Conservation (phyloP, 2,797 vertebrate genomes). For the Antennarius maculatus region DNA sequence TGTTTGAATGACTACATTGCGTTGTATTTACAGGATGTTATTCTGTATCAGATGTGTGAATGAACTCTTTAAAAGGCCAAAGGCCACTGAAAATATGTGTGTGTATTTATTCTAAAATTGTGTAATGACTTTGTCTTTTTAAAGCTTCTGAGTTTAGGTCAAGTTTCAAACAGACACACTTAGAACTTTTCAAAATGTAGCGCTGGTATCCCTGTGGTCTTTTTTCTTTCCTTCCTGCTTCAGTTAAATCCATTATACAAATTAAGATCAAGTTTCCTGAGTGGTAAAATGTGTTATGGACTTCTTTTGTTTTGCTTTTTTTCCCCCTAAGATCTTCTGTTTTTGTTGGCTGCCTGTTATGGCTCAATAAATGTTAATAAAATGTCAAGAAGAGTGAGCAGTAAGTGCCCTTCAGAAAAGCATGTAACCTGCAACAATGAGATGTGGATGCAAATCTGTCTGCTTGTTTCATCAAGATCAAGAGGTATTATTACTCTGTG, state of each 20-base stretch:
- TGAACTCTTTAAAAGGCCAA: slow-evolving; percentile 32
- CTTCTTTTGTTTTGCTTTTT: no score
- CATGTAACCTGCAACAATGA: background rate
- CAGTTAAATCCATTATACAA: slow-evolving; percentile 3
- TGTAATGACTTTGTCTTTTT: slow-evolving; percentile 21
- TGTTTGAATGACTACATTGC: slow-evolving; percentile 41
- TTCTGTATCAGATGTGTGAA: slow-evolving; percentile 43
- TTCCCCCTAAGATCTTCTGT: no score
- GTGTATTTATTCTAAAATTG: background rate
- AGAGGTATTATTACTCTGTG: background rate
- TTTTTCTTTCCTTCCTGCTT: slow-evolving; percentile 22
- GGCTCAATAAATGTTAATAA: slow-evolving; percentile 8
- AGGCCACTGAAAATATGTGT: background rate
- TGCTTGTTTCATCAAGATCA: background rate
- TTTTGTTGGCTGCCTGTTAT: background rate
- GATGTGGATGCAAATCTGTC: background rate
- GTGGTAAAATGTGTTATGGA: background rate
- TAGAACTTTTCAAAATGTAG: slow-evolving; percentile 4
- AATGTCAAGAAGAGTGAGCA: slow-evolving; percentile 5
- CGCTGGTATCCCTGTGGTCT: slow-evolving; percentile 2
- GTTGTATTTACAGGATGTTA: slow-evolving; percentile 29
- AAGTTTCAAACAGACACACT: slow-evolving; percentile 23
- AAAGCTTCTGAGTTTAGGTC: slow-evolving; percentile 13
- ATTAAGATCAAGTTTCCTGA: slow-evolving; percentile 3
- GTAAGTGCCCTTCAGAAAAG: slow-evolving; percentile 28